Conservation (phyloP, 35 echinoderm and acorn worm genomes). For the Acanthaster planci region DNA sequence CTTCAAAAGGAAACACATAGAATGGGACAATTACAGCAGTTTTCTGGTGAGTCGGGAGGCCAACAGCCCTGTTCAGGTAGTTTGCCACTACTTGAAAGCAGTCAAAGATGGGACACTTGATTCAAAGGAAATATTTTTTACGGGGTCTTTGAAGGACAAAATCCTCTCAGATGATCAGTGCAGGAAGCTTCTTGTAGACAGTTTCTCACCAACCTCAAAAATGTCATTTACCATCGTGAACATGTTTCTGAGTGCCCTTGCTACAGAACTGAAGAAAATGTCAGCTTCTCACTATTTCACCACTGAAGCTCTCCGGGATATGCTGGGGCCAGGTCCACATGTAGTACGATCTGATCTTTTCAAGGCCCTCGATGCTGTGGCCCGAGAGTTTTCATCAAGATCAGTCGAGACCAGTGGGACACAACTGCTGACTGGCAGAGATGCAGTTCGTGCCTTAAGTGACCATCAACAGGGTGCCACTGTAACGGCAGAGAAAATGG, state of each 20-base stretch:
- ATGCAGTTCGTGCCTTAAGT: constrained; percentile 12
- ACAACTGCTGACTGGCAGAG: background rate
- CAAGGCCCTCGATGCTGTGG: constrained; percentile 19
- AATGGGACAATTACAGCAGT: constrained; percentile 24
- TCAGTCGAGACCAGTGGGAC: constrained; percentile 7
- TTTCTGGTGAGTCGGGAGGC: constrained; percentile 30
- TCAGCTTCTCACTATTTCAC: constrained; percentile 39
- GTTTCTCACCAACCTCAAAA: background rate
- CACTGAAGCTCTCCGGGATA: constrained; percentile 20
- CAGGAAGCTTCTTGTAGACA: background rate
- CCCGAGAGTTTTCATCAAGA: constrained; percentile 37
- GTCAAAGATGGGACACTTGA: constrained; percentile 10
- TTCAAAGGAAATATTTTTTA: constrained; percentile 13
- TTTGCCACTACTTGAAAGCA: constrained; percentile 40
- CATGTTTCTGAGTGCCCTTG: constrained; percentile 30
- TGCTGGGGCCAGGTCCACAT: constrained; percentile 20
- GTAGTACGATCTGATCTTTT: constrained; percentile 17
- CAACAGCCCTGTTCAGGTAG: constrained; percentile 46
- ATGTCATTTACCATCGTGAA: constrained; percentile 26
- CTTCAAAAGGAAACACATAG: constrained; percentile 27
- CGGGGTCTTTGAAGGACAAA: background rate
- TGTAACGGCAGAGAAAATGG: constrained; percentile 35
- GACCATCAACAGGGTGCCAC: background rate
- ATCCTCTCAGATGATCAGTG: background rate
- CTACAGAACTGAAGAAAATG: constrained; percentile 32